These are phyloP conservation scores for Silurus lanzhouensis DNA, from an alignment of 2,797 vertebrate genomes.

Conservation along the genomic window DNA sequence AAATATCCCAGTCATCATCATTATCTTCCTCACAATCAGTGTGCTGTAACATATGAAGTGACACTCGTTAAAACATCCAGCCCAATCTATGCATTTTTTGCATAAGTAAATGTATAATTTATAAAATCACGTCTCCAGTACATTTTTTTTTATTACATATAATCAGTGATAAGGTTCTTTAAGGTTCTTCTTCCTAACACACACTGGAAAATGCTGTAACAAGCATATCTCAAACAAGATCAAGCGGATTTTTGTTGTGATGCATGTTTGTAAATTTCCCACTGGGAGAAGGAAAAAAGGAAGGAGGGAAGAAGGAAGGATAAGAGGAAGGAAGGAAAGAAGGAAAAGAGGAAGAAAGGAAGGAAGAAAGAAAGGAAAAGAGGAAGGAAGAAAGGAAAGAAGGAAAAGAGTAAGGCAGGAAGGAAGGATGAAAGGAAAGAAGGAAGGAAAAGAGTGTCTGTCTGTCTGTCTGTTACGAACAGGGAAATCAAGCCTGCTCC, in stretches of 20 bases:
- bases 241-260: background rate
- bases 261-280: background rate
- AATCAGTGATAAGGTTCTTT: background rate
- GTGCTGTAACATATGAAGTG: slow-evolving; percentile 66
- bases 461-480: background rate
- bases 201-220: background rate
- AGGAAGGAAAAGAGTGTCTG: too few relatives aligned
- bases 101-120: background rate
- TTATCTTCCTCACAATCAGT: slow-evolving; percentile 70
- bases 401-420: too few relatives aligned
- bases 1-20: slow-evolving; percentile 82
- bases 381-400: too few relatives aligned
- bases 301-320: too few relatives aligned
- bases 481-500: background rate
- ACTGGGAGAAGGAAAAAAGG: too few relatives aligned
- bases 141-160: background rate
- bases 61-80: background rate
- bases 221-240: background rate
- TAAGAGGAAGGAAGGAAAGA: too few relatives aligned
- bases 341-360: too few relatives aligned
- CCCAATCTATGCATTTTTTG: background rate
- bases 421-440: too few relatives aligned
- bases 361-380: too few relatives aligned
- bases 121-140: background rate
- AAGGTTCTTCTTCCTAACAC: background rate